Evolutionary conservation across 1,140 invertebrate species (phyloP), one percentile per base, ranked within the genome.

Genomic region (Cecropterus lyciades): DNA sequence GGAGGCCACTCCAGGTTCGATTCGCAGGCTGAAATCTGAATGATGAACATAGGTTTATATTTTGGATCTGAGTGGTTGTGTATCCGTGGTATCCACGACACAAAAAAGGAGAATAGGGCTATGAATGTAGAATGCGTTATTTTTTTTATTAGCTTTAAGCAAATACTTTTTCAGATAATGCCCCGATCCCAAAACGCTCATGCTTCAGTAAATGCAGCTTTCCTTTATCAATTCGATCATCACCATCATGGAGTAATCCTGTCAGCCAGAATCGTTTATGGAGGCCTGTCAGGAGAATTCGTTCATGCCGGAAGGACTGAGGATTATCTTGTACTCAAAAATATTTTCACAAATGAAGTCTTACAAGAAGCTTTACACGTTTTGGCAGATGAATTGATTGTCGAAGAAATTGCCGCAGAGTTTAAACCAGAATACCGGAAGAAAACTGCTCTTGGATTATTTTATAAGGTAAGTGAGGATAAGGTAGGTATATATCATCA

Each of bases 391-490:
- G 96, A 97, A 82, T 64, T 97, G 3, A 80, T 93, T 9, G 95
- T 95, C 3, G 93, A 95, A 77, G 82, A 93, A 42, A 85, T 93
- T 15, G 82, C 94, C 7, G 94, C 94, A 0, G 94, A 96, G 75
- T 93, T 94, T 45, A 93, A 93, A 11, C 93, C 95, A 0, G 89
- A 94, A 64, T 96, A 95, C 72, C 93, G 95, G 57, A 95, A 93
- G 70, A 89, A 90, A 46, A 82, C 96, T 13, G 94, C 95, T 2
- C 84, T 94, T 56, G 92, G 93, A 57, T 82, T 97, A 24, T 94
- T 96, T 73, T 97, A 96, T 76, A 97, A 96, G 93, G 95, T 95
- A 84, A 75, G 43, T n/a, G n/a, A n/a, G n/a, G n/a, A n/a, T n/a
- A n/a, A n/a, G n/a, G n/a, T n/a, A n/a, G n/a, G n/a, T n/a, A n/a